A percentile compares a stretch with the other conserved stretches of the same genome.
These are phyloP conservation scores for Pandemis cinnamomeana DNA, from an alignment of 2,888 invertebrate genomes.

Conservation along the genomic window DNA sequence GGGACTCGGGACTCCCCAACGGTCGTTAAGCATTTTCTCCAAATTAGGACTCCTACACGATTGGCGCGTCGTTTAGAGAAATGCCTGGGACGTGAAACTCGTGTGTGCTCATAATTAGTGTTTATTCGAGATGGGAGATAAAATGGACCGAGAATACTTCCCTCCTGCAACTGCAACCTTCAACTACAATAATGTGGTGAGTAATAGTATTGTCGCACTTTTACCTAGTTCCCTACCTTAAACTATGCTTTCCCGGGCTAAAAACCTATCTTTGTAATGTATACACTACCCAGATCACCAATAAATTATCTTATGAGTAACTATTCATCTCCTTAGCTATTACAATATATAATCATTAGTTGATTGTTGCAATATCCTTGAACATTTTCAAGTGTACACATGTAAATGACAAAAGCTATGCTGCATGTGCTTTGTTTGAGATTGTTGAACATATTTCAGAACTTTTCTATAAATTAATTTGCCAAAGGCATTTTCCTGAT, in stretches of 20 bases:
- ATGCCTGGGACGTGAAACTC: slow-evolving; percentile 51
- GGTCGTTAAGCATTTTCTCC: slow-evolving; percentile 52
- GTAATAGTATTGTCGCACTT: slow-evolving; percentile 49
- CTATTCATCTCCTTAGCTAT: neutral
- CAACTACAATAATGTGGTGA: slow-evolving; percentile 82
- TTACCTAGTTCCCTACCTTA: slow-evolving; percentile 16
- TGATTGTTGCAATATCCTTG: slow-evolving; percentile 9
- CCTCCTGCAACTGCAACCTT: slow-evolving; percentile 74
- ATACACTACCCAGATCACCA: neutral
- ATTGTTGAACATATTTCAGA: neutral
- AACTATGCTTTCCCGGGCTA: neutral
- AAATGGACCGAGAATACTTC: slow-evolving; percentile 76
- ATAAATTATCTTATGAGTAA: neutral
- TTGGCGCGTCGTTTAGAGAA: slow-evolving; percentile 44
- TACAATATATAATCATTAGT: neutral
- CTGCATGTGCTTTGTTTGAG: neutral
- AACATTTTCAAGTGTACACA: neutral
- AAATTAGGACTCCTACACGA: slow-evolving; percentile 47
- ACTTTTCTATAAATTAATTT: neutral
- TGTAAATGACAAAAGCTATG: neutral
- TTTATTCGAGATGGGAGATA: slow-evolving; percentile 70
- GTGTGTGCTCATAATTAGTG: slow-evolving; percentile 52
- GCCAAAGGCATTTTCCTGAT: too few relatives aligned
- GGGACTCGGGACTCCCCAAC: slow-evolving; percentile 56
- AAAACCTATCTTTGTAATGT: neutral